These are phyloP conservation scores for Lutjanus campechanus DNA, from an alignment of 2,797 vertebrate genomes.

Conservation along the genomic window DNA sequence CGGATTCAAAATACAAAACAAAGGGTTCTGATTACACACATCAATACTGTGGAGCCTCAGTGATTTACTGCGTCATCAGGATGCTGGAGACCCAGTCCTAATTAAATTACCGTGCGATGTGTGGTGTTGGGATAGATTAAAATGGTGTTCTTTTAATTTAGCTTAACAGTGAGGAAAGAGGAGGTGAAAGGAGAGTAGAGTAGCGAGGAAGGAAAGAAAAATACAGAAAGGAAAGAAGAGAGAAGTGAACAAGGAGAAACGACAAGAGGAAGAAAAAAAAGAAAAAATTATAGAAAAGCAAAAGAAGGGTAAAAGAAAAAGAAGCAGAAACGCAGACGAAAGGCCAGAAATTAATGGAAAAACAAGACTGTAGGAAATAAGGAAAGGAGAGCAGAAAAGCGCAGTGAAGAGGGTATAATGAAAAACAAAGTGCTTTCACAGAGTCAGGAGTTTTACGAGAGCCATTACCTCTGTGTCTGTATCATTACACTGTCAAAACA, in stretches of 20 bases:
- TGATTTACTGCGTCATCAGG: background rate
- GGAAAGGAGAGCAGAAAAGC: background rate
- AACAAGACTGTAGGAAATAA: constrained; percentile 7
- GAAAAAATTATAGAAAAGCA: background rate
- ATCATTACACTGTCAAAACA: constrained; percentile 72
- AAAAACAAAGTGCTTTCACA: constrained; percentile 62
- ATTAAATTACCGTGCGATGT: constrained; percentile 23
- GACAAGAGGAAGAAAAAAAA: background rate
- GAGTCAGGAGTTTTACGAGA: constrained; percentile 64
- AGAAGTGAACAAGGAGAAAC: background rate
- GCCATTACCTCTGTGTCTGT: constrained; percentile 64
- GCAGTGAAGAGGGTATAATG: constrained; percentile 51
- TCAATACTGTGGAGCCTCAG: background rate
- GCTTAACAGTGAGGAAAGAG: background rate
- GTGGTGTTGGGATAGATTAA: background rate
- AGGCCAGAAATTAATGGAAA: background rate
- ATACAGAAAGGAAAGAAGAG: background rate
- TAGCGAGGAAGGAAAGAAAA: background rate
- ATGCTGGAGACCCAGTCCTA: background rate
- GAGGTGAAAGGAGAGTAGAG: background rate
- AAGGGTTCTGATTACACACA: constrained; percentile 20
- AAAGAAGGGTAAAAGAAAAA: background rate
- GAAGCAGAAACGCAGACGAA: background rate
- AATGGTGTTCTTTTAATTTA: constrained; percentile 26
- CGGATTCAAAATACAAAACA: constrained; percentile 25